These are phyloP conservation scores for Synanthedon vespiformis DNA, from an alignment of 2,888 invertebrate genomes.

Conservation along the genomic window DNA sequence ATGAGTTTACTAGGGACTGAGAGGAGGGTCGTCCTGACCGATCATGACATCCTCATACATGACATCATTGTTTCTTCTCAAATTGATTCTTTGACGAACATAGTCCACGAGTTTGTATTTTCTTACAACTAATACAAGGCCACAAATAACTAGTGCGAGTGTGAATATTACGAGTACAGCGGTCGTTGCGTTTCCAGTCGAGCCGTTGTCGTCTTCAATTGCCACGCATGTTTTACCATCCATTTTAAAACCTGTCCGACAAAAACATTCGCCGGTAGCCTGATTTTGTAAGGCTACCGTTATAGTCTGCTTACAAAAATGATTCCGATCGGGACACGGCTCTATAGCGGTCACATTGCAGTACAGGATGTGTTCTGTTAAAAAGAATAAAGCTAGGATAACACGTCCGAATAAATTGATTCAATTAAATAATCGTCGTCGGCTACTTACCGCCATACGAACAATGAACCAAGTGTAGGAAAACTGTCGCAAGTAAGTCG, in stretches of 20 bases:
- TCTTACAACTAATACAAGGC: constrained; percentile 49
- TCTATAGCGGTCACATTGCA: constrained; percentile 40
- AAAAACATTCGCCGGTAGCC: constrained; percentile 31
- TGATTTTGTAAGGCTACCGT: no score
- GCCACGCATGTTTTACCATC: constrained; percentile 34
- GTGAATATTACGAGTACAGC: constrained; percentile 48
- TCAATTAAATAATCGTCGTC: constrained; percentile 69
- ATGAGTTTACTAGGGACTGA: constrained; percentile 38
- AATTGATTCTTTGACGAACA: constrained; percentile 44
- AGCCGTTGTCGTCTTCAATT: constrained; percentile 11
- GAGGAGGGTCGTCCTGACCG: constrained; percentile 63
- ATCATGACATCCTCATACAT: constrained; percentile 70
- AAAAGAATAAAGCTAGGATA: constrained; percentile 52
- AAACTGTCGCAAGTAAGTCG: constrained; percentile 37
- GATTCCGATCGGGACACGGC: constrained; percentile 33
- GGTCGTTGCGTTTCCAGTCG: constrained; percentile 32
- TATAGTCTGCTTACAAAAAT: constrained; percentile 34
- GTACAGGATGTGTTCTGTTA: constrained; percentile 64
- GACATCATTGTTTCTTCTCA: constrained; percentile 48
- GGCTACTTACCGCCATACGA: constrained; percentile 50
- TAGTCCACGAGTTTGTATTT: constrained; percentile 59
- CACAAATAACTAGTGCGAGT: constrained; percentile 44
- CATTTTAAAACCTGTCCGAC: constrained; percentile 30
- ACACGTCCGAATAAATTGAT: constrained; percentile 52
- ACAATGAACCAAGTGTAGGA: constrained; percentile 43